Conservation (phyloP, 2,113 vertebrate species). For the Macaca nemestrina region DNA sequence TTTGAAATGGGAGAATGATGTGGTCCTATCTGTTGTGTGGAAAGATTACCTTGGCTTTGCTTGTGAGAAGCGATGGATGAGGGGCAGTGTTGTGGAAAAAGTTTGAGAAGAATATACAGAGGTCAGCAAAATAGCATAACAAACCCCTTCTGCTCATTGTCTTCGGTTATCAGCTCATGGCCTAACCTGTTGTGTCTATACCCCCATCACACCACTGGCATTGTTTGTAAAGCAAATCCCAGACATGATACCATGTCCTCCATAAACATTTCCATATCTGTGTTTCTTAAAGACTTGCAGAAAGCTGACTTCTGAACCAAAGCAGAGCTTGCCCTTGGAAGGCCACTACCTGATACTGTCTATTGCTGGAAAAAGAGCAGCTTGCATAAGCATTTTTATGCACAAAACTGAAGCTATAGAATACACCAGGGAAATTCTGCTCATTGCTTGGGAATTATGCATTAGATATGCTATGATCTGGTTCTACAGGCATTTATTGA, state of each 20-base stretch:
- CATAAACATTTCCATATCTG: background rate
- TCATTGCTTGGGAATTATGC: background rate
- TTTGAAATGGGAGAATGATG: background rate
- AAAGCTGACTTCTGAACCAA: background rate
- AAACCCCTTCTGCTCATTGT: rapidly evolving
- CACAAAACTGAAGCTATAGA: background rate
- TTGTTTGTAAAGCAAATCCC: background rate
- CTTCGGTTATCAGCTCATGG: rapidly evolving
- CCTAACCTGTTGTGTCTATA: rapidly evolving
- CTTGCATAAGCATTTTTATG: background rate
- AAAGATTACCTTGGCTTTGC: background rate
- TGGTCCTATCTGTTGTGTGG: rapidly evolving
- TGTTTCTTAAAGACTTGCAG: background rate
- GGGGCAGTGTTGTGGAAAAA: rapidly evolving
- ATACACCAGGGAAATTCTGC: background rate
- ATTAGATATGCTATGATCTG: background rate
- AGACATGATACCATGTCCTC: background rate
- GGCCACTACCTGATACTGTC: background rate
- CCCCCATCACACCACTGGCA: rapidly evolving
- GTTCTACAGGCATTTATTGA: background rate
- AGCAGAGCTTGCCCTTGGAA: too few relatives aligned
- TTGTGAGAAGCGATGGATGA: rapidly evolving
- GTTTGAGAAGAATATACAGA: too few relatives aligned
- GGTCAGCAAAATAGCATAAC: background rate
- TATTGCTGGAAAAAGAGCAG: background rate